Conservation (phyloP, 1,140 invertebrate genomes). For the Musca vetustissima region DNA sequence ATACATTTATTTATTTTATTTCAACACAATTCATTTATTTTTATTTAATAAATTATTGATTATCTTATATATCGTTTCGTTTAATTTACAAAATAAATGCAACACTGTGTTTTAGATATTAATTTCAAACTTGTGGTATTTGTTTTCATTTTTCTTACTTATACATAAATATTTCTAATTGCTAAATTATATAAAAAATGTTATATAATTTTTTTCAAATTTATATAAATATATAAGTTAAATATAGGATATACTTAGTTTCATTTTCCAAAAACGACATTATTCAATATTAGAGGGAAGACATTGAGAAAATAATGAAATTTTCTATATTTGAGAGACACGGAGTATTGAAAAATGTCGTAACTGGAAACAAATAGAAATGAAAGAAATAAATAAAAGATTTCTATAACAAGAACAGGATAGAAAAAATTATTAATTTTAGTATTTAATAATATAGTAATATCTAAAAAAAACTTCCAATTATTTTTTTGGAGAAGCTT, state of each 20-base stretch:
- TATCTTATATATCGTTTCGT: too few species aligned
- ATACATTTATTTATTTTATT: too few species aligned
- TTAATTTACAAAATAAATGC: conserved; percentile 10
- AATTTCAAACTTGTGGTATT: not conserved
- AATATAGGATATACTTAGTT: too few species aligned
- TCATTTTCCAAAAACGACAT: conserved; percentile 13
- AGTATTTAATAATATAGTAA: conserved; percentile 10
- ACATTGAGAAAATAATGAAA: too few species aligned
- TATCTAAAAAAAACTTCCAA: not conserved
- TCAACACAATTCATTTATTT: not conserved
- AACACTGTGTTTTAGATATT: not conserved
- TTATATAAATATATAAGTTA: too few species aligned
- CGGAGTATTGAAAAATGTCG: conserved; percentile 6
- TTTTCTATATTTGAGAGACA: too few species aligned
- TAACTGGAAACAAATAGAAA: not conserved
- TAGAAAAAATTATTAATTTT: not conserved
- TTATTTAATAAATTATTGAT: conserved; percentile 14
- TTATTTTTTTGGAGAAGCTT: not conserved
- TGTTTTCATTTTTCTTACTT: not conserved
- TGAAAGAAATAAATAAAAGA: too few species aligned
- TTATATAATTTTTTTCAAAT: not conserved
- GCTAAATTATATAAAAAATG: conserved; percentile 11
- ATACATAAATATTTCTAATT: not conserved
- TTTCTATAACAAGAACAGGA: not conserved
- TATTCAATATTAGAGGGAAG: not conserved